These are phyloP conservation scores for Frieseomelitta varia DNA, from an alignment of 1,140 invertebrate genomes.

Conservation along the genomic window DNA sequence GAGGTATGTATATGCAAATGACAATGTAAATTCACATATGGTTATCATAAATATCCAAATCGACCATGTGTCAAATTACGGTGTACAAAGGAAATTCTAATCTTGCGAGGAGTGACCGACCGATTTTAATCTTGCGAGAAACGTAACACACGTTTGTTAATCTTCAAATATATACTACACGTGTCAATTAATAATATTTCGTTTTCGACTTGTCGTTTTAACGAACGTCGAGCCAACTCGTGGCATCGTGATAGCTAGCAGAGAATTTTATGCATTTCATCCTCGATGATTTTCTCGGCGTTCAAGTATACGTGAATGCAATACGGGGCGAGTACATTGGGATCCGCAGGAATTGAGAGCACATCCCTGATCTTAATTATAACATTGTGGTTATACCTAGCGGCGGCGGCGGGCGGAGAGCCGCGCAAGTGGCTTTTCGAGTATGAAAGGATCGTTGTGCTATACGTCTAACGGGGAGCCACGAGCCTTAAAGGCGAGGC, in stretches of 20 bases:
- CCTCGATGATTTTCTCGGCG: not conserved
- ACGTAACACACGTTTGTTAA: too few species aligned
- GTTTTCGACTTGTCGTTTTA: too few species aligned
- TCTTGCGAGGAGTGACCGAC: not conserved
- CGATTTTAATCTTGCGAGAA: not conserved
- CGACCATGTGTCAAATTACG: constrained; percentile 21
- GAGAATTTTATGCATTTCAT: not conserved
- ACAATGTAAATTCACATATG: constrained; percentile 50
- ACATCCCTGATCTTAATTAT: constrained; percentile 45
- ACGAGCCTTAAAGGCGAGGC: constrained; percentile 58
- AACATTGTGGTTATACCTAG: constrained; percentile 31
- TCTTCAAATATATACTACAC: not conserved
- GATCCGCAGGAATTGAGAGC: constrained; percentile 24
- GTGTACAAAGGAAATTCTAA: not conserved
- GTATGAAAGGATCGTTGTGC: constrained; percentile 71
- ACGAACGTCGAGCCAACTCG: too few species aligned
- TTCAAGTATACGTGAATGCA: not conserved
- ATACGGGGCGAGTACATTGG: not conserved
- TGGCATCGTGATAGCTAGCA: too few species aligned
- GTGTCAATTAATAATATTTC: too few species aligned
- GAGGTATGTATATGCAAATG: constrained; percentile 41
- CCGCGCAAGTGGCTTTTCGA: constrained; percentile 66
- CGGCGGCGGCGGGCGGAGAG: constrained; percentile 26
- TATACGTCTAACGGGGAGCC: constrained; percentile 68
- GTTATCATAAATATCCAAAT: not conserved